Conservation (phyloP, 1,140 invertebrate genomes). For the Heliconius nattereri region DNA sequence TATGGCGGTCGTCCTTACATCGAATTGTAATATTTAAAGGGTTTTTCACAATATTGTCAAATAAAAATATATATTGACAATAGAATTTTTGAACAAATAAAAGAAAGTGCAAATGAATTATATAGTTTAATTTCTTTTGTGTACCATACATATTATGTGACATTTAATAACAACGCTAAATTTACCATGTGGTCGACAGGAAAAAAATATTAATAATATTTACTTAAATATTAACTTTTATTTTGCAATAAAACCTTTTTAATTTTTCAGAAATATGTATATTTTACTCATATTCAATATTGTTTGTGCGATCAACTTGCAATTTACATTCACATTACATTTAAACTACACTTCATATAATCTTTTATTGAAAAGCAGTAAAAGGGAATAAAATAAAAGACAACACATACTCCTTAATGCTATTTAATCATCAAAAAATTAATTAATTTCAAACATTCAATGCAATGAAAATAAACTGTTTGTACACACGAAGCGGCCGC, state of each 20-base stretch:
- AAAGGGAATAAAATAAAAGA: slow-evolving; percentile 18
- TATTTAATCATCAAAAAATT: slow-evolving; percentile 37
- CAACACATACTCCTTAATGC: slow-evolving; percentile 17
- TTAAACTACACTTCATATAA: no score
- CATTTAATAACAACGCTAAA: no score
- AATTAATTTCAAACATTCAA: slow-evolving; percentile 30
- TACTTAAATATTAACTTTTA: no score
- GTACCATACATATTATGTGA: no score
- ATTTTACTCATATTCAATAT: no score
- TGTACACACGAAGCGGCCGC: slow-evolving; percentile 33
- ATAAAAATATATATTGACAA: slow-evolving; percentile 59
- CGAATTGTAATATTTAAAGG: slow-evolving; percentile 51
- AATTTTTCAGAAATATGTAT: no score
- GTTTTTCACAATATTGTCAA: slow-evolving; percentile 64
- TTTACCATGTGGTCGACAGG: no score
- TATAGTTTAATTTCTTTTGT: background rate
- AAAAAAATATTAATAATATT: no score
- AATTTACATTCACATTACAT: no score
- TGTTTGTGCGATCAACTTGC: no score
- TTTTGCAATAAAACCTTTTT: no score
- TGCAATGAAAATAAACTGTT: slow-evolving; percentile 25
- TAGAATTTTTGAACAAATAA: slow-evolving; percentile 66
- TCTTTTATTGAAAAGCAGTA: background rate
- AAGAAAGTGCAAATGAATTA: slow-evolving; percentile 36
- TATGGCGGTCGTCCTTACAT: slow-evolving; percentile 43